phyloP scores from a whole-genome alignment of 2,113 vertebrate species.

The Lasiurus cinereus region DNA sequence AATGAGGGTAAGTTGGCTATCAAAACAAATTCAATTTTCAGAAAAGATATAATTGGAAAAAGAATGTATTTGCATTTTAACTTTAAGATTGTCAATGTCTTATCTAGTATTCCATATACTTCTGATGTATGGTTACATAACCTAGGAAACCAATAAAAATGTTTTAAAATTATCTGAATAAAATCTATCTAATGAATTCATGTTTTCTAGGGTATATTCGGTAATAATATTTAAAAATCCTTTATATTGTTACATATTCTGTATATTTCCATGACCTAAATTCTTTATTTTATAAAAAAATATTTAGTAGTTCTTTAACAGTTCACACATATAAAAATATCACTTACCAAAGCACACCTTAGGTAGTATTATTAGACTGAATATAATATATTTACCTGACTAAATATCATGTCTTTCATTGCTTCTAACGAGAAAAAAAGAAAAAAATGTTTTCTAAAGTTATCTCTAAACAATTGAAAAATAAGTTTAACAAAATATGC shows the following conservation, averaged over 20 bases:
- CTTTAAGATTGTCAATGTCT: not conserved
- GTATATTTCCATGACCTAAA: not conserved
- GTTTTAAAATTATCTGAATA: not conserved
- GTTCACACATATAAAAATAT: not conserved
- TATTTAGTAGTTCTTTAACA: not conserved
- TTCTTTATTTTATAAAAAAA: not conserved
- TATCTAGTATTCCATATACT: not conserved
- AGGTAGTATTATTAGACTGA: not conserved
- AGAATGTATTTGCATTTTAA: conserved; percentile 37
- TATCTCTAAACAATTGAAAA: conserved; percentile 20
- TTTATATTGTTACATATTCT: not conserved
- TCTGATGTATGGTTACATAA: not conserved
- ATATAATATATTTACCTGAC: not conserved
- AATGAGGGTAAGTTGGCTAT: conserved; percentile 5
- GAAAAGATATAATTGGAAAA: conserved; percentile 32
- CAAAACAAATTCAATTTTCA: conserved; percentile 47
- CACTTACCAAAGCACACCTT: not conserved
- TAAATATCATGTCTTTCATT: not conserved
- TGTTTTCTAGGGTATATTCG: not conserved
- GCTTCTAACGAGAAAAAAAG: not conserved
- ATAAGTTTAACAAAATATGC: not conserved
- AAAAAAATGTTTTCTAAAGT: not conserved
- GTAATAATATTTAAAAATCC: not conserved
- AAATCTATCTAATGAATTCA: not conserved
- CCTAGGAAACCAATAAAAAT: not conserved